Evolutionary conservation across 2,797 vertebrate genomes (phyloP).

Genomic region (Pseudochirops corinnae): DNA sequence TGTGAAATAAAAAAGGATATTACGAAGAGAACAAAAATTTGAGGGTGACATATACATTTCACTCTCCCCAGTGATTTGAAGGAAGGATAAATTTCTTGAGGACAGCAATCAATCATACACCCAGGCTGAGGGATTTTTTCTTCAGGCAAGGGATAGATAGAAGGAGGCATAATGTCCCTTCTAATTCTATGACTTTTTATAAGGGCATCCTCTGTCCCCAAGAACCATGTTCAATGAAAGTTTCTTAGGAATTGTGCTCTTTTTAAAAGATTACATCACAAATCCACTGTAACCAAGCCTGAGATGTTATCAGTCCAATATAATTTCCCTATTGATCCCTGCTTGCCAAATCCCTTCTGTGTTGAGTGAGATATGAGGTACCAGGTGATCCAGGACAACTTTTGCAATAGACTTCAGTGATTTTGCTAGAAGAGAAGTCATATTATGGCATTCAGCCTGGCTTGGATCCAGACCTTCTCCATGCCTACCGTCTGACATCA

Average conservation of each 20-base stretch:
- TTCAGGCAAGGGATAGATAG: neutral
- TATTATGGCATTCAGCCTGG: accelerated
- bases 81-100: neutral
- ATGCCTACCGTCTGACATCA: neutral
- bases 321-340: neutral
- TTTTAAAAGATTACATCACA: slow-evolving; percentile 23
- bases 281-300: neutral
- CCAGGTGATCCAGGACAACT: neutral
- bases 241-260: neutral
- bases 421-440: slow-evolving; percentile 3
- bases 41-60: neutral
- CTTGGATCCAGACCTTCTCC: neutral
- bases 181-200: neutral
- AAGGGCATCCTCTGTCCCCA: neutral
- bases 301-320: neutral
- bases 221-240: neutral
- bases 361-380: neutral
- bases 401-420: neutral
- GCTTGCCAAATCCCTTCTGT: neutral
- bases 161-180: neutral
- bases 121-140: neutral
- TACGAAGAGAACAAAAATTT: neutral
- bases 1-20: slow-evolving; percentile 15
- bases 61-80: neutral
- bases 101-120: neutral